Conservation (phyloP, 2,113 vertebrate genomes). For the Channa argus region DNA sequence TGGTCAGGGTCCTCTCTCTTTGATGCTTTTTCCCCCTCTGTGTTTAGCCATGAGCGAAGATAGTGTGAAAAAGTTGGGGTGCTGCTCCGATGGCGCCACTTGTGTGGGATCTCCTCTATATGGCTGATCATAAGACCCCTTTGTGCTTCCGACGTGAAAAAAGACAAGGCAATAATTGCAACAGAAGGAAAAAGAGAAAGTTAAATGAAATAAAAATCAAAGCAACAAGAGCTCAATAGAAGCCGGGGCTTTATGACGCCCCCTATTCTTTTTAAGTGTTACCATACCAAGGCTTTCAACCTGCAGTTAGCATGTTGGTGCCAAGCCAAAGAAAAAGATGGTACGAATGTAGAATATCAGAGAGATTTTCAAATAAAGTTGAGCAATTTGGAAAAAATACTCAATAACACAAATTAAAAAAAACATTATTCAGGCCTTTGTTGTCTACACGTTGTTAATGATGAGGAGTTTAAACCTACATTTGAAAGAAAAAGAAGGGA, state of each 20-base stretch:
- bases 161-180: slow-evolving; percentile 50
- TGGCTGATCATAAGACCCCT: slow-evolving; percentile 74
- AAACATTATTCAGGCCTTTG: too few species aligned
- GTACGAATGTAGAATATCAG: background rate
- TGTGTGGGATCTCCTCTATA: slow-evolving; percentile 88
- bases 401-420: too few species aligned
- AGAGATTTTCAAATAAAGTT: background rate
- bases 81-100: slow-evolving; percentile 79
- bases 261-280: background rate
- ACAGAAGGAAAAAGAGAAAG: slow-evolving; percentile 29
- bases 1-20: slow-evolving; percentile 68
- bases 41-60: slow-evolving; percentile 76
- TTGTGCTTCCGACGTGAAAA: slow-evolving; percentile 57
- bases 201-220: slow-evolving; percentile 66
- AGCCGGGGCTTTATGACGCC: background rate
- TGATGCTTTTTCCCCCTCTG: slow-evolving; percentile 72
- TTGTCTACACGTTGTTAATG: too few species aligned
- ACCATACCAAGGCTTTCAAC: background rate
- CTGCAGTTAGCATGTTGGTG: slow-evolving; percentile 9
- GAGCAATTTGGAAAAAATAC: background rate
- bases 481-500: too few species aligned
- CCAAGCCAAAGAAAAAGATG: background rate
- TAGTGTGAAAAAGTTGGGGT: slow-evolving; percentile 75
- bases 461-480: too few species aligned
- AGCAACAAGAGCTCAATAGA: slow-evolving; percentile 39